phyloP scores from a whole-genome alignment of 1,140 invertebrate genomes.

The Platorchestia sp. region DNA sequence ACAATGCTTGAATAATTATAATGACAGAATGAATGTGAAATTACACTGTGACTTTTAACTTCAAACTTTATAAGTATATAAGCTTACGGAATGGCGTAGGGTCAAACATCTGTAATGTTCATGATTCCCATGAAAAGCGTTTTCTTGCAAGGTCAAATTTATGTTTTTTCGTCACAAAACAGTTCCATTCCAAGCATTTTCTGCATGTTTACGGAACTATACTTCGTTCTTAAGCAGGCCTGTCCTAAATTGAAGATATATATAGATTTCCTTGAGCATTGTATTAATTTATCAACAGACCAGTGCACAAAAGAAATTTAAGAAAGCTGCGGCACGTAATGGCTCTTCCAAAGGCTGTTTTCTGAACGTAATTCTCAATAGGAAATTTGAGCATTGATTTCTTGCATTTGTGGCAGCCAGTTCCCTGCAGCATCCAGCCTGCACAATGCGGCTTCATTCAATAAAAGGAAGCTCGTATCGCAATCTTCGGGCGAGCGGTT shows the following conservation, averaged over 20 bases:
- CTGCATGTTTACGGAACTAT: too few species aligned
- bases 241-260: not conserved
- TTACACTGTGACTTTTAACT: not conserved
- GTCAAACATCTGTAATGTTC: not conserved
- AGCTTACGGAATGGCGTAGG: not conserved
- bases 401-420: not conserved
- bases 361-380: not conserved
- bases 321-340: not conserved
- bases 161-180: not conserved
- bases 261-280: not conserved
- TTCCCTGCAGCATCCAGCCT: not conserved
- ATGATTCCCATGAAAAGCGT: not conserved
- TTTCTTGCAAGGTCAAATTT: not conserved
- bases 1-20: not conserved
- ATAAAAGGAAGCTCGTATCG: not conserved
- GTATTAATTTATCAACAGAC: not conserved
- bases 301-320: not conserved
- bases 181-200: not conserved
- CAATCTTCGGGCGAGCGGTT: not conserved
- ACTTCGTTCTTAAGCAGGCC: not conserved
- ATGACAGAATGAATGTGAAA: not conserved
- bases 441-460: not conserved
- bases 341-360: not conserved
- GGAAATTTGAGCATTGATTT: not conserved
- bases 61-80: not conserved